Evolutionary conservation across 1,140 invertebrate genomes (phyloP).

Genomic region (Drosophila quadrilineata): DNA sequence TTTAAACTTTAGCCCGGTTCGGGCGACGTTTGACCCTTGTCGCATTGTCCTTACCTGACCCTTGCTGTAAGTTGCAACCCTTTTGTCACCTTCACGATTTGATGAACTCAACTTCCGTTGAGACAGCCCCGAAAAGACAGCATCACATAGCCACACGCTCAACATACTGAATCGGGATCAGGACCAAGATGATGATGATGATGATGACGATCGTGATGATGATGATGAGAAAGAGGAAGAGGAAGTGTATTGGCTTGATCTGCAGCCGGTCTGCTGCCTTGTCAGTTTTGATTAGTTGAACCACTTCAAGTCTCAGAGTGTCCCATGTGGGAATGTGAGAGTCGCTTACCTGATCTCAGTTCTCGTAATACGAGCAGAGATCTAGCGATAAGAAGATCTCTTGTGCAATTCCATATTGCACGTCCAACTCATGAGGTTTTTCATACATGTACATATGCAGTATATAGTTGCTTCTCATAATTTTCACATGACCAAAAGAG

Average conservation of each 20-base stretch:
- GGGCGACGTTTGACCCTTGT: constrained; percentile 56
- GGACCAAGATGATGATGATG: neutral
- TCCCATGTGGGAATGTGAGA: constrained; percentile 64
- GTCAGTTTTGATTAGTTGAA: constrained; percentile 77
- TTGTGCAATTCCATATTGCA: constrained; percentile 60
- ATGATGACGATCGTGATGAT: constrained; percentile 18
- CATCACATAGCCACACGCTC: constrained; percentile 3
- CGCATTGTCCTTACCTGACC: constrained; percentile 70
- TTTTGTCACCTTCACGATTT: constrained; percentile 73
- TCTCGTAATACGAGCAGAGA: constrained; percentile 54
- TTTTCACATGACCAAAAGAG: constrained; percentile 79
- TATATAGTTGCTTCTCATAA: constrained; percentile 67
- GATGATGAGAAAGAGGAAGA: constrained; percentile 6
- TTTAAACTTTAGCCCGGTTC: constrained; percentile 67
- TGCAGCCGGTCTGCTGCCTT: constrained; percentile 66
- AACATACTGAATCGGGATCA: neutral
- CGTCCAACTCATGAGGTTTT: constrained; percentile 41
- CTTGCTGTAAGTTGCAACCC: constrained; percentile 62
- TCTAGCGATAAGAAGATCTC: constrained; percentile 43
- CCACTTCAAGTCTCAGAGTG: constrained; percentile 58
- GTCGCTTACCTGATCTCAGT: constrained; percentile 46
- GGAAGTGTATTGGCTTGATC: constrained; percentile 47
- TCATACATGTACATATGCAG: no score
- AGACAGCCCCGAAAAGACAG: constrained; percentile 10
- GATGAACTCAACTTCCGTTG: constrained; percentile 73